Base-by-base conservation (phyloP, 2,797 vertebrate species). In the Falco rusticolus region DNA sequence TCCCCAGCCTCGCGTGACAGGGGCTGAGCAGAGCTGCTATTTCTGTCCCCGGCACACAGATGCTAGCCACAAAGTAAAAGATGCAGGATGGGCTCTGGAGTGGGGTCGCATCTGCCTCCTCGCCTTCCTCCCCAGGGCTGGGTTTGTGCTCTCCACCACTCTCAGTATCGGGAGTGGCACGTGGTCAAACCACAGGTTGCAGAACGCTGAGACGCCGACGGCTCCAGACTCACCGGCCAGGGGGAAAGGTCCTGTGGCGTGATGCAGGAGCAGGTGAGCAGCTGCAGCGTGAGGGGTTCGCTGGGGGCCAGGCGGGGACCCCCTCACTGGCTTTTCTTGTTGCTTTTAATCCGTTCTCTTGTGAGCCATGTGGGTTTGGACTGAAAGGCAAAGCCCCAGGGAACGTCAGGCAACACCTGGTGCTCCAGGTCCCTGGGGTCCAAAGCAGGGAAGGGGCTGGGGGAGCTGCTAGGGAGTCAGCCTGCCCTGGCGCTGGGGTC, bases 201-300 rank as follows among this genome's bases (percentile, higher is more conserved):
- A 51, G 20, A 53, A 8, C 1, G 0, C 57, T 7, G 34, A 63
- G 43, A 57, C 51, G 2, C 8, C 2, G 2, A 17, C 10, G 4
- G 31, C 48, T 43, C 53, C 64, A 34, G 85, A 61, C 3, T 16
- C 20, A 15, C 11, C 0, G 0, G 56, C 41, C 17, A 28, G 53
- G 18, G 43, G 6, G 24, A 66, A 54, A 41, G 43, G 56, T 64
- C 50, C 47, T 6, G 10, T 75, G 54, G 76, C 3, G 1, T 50
- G 3, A 90, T 94, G 94, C 60, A 4, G 19, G 78, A 95, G 81
- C 74, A 96, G 95, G 94, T 97, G 45, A 96, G 93, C 16, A 84
- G 63, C 47, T 8, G 3, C 1, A 7, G 80, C 60, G 51, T 0
- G 2, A 39, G 48, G 50, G 63, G 47, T 12, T 76, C 3, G 1